Base-by-base conservation (phyloP, 2,888 invertebrate species). In the Perithous albicinctus region DNA sequence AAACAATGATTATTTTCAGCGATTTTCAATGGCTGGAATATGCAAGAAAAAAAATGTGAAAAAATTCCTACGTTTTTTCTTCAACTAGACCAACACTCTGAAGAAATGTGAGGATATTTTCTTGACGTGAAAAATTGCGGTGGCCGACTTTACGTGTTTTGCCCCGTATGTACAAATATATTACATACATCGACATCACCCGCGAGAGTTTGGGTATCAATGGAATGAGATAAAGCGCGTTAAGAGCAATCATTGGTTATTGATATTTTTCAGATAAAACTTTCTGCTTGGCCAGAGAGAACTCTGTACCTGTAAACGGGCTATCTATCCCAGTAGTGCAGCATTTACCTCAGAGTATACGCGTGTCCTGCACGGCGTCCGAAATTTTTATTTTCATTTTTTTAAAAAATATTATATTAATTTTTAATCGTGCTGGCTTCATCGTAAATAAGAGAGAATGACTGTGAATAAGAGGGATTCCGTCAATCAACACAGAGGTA, bases 231-330 rank as follows among this genome's bases (percentile, higher is more conserved):
- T 82, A 78, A 81, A 73, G n/a, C 15, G n/a, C 18, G 54, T 10
- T 48, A 63, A 41, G 20, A 38, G 56, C 54, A 41, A 67, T 63
- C 73, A 59, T 63, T 73, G 48, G 63, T 46, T 63, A 48, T 51
- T 26, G 75, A 15, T 32, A 46, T 73, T 54, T 54, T 59, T 20
- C 8, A 70, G 82, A 82, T 82, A 82, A 82, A 75, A 75, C 72
- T 78, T 38, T 26, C 41, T 29, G 56, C 1, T 48, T 48, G n/a
- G 23, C 18, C 7, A 7, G 23, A 54, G 1, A 41, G n/a, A 10
- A 5, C 7, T 7, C 23, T 8, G 20, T 43, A 35, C 54, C 59
- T 46, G 59, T 15, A 32, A 54, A 56, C 15, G 6, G 35, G 15
- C 20, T 41, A 12, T 18, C 12, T 1, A 20, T 6, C 8, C 18